Conservation (phyloP, 2,888 invertebrate species). For the Tetranychus piercei region DNA sequence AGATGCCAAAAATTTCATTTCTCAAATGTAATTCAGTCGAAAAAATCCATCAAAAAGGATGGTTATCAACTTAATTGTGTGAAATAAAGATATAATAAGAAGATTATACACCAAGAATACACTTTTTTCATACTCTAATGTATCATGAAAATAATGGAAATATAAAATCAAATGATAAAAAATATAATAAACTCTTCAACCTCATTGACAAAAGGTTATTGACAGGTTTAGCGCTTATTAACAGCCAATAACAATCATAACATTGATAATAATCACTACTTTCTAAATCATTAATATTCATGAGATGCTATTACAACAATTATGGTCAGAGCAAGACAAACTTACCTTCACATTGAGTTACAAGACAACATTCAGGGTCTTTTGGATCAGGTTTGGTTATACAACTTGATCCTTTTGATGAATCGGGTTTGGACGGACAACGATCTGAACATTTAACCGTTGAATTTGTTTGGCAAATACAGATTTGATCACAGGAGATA, state of each 20-base stretch:
- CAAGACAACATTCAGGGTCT: conserved; percentile 22
- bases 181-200: not conserved
- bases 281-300: not conserved
- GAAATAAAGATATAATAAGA: not conserved
- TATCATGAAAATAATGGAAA: not conserved
- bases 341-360: conserved; percentile 17
- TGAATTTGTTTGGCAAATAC: conserved; percentile 53
- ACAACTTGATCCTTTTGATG: conserved; percentile 18
- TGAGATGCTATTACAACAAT: too few relatives aligned
- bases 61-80: not conserved
- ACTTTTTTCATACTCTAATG: not conserved
- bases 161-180: not conserved
- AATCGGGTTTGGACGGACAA: conserved; percentile 14
- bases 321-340: too few relatives aligned
- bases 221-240: not conserved
- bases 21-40: not conserved
- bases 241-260: not conserved
- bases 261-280: not conserved
- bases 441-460: conserved; percentile 18
- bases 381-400: conserved; percentile 19
- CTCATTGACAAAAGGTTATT: not conserved
- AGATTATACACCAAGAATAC: not conserved
- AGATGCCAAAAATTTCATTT: too few relatives aligned
- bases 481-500: conserved; percentile 56
- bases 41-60: not conserved